Conservation (phyloP, 2,113 vertebrate genomes). For the Megalops atlanticus region DNA sequence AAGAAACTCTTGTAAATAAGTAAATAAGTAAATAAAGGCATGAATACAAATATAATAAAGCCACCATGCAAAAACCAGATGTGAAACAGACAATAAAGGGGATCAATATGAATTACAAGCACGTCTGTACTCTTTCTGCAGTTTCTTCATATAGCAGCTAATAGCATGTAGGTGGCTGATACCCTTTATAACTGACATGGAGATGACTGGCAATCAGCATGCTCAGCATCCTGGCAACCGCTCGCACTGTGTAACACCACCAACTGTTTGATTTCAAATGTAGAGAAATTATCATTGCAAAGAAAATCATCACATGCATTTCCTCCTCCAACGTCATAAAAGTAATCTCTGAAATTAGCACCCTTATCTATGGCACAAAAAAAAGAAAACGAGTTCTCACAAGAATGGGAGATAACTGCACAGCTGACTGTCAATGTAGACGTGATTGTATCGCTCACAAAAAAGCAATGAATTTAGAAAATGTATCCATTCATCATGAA, state of each 20-base stretch:
- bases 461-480: not conserved
- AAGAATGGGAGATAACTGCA: not conserved
- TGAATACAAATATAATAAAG: too few relatives aligned
- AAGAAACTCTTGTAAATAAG: too few relatives aligned
- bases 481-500: not conserved
- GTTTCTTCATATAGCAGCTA: not conserved
- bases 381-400: not conserved
- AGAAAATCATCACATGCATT: not conserved
- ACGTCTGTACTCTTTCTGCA: not conserved
- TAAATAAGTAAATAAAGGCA: too few relatives aligned
- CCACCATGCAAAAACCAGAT: too few relatives aligned
- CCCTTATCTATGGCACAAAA: not conserved
- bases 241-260: not conserved
- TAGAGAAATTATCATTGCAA: not conserved
- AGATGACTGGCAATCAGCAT: slow-evolving; percentile 2
- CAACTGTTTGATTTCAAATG: slow-evolving; percentile 18
- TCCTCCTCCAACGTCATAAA: not conserved
- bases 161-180: slow-evolving; percentile 9
- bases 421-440: not conserved
- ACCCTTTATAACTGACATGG: slow-evolving; percentile 1
- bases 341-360: not conserved
- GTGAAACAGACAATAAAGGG: too few relatives aligned
- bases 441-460: not conserved
- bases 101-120: too few relatives aligned
- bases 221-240: not conserved